These are phyloP conservation scores for Synergus laeviventris DNA, from an alignment of 2,888 invertebrate species.

Conservation along the genomic window DNA sequence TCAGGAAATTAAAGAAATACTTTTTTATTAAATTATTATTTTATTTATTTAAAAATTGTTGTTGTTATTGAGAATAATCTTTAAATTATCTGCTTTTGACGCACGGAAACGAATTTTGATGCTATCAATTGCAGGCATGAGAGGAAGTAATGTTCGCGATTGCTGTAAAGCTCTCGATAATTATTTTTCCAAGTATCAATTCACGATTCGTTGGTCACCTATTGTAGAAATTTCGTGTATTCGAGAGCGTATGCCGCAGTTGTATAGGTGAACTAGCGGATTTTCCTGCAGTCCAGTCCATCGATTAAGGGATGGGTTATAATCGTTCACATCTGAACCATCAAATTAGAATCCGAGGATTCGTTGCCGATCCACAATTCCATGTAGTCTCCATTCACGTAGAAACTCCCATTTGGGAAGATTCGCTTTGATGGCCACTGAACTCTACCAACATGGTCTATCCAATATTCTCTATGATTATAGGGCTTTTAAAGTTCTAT, in stretches of 20 bases:
- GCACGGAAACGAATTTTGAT: too few species aligned
- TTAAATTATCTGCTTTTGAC: too few species aligned
- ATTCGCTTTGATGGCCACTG: not conserved
- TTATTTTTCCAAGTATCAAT: not conserved
- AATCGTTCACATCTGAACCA: conserved; percentile 53
- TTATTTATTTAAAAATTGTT: too few species aligned
- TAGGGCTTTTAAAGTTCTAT: too few species aligned
- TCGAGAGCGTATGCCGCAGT: conserved; percentile 38
- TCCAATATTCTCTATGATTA: not conserved
- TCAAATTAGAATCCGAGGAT: conserved; percentile 47
- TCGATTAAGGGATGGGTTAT: conserved; percentile 25
- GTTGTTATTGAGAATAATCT: too few species aligned
- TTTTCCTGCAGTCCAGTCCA: conserved; percentile 2
- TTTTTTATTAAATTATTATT: too few species aligned
- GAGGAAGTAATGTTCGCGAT: not conserved
- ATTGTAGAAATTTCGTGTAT: conserved; percentile 47
- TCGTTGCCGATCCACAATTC: conserved; percentile 1
- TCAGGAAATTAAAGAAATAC: too few species aligned
- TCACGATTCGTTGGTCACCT: conserved; percentile 47
- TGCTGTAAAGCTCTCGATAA: not conserved
- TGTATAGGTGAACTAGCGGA: conserved; percentile 43
- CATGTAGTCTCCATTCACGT: not conserved
- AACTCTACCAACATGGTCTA: not conserved
- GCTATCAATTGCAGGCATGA: not conserved
- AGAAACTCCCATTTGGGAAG: not conserved